phyloP scores from a whole-genome alignment of 2,888 invertebrate species.

The Marasmarcha lunaedactyla region DNA sequence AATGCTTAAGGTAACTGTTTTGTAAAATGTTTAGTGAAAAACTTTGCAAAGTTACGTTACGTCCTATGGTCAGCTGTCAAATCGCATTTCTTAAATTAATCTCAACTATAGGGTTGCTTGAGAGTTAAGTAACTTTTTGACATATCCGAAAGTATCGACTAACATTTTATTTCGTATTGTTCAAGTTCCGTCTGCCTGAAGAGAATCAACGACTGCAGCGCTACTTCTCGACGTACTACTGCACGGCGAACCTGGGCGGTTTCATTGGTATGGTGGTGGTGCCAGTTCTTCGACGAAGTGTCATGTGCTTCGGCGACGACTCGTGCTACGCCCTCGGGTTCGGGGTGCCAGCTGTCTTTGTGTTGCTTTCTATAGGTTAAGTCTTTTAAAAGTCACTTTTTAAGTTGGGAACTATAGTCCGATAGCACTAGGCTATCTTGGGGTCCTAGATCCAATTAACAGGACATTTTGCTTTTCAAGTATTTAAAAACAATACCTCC shows the following conservation, averaged over 20 bases:
- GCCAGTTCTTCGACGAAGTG: constrained; percentile 76
- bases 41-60: no score
- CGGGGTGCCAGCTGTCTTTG: constrained; percentile 80
- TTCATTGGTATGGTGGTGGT: constrained; percentile 77
- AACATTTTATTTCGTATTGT: no score
- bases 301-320: constrained; percentile 76
- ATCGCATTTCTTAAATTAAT: no score
- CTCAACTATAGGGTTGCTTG: no score
- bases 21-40: no score
- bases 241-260: constrained; percentile 80
- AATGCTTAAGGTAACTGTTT: no score
- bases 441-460: neutral
- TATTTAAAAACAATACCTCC: no score
- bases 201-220: constrained; percentile 75
- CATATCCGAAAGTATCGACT: no score
- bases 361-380: constrained; percentile 75
- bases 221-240: constrained; percentile 88
- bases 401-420: neutral
- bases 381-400: neutral
- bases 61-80: no score
- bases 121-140: no score
- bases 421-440: no score
- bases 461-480: no score
- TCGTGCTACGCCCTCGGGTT: constrained; percentile 82
- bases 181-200: constrained; percentile 75